phyloP scores from a whole-genome alignment of 2,113 vertebrate species.

The Cololabis saira region DNA sequence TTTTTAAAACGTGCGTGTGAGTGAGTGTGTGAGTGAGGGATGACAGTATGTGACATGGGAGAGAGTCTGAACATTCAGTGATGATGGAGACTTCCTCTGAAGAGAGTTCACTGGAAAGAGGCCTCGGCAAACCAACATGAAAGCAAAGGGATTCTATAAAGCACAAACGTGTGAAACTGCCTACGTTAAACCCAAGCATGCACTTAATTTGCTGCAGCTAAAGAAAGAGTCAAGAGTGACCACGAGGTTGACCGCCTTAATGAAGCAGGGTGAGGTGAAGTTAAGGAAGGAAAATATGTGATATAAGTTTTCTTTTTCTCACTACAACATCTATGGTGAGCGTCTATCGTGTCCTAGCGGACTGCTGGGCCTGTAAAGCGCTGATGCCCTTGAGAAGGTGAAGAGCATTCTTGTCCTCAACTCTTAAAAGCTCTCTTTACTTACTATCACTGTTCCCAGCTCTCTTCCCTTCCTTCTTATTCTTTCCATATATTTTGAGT shows the following conservation, averaged over 20 bases:
- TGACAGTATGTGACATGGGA: conserved; percentile 48
- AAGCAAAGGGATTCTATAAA: conserved; percentile 70
- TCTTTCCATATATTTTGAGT: conserved; percentile 54
- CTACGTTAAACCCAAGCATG: conserved; percentile 60
- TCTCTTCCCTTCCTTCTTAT: conserved; percentile 36
- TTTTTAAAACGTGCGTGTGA: conserved; percentile 26
- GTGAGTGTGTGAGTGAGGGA: conserved; percentile 49
- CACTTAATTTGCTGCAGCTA: conserved; percentile 58
- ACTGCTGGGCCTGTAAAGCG: conserved; percentile 76
- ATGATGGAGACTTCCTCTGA: conserved; percentile 53
- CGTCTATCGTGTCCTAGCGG: conserved; percentile 72
- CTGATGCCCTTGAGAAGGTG: conserved; percentile 75
- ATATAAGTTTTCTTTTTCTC: conserved; percentile 30
- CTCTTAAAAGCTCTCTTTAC: conserved; percentile 59
- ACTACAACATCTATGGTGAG: conserved; percentile 67
- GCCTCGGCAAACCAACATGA: conserved; percentile 65
- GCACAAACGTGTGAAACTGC: conserved; percentile 75
- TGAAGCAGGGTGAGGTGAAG: conserved; percentile 53
- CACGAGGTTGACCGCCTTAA: conserved; percentile 66
- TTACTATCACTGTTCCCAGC: too few relatives aligned
- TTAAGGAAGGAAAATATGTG: conserved; percentile 47
- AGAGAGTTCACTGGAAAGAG: conserved; percentile 47
- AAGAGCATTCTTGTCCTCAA: conserved; percentile 68
- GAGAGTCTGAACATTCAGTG: conserved; percentile 40
- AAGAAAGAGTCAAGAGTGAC: conserved; percentile 47